Percentiles rank a stretch among this genome's conserved stretches.
Conservation (phyloP, 2,888 invertebrate genomes). For the Cylloceria caligata region DNA sequence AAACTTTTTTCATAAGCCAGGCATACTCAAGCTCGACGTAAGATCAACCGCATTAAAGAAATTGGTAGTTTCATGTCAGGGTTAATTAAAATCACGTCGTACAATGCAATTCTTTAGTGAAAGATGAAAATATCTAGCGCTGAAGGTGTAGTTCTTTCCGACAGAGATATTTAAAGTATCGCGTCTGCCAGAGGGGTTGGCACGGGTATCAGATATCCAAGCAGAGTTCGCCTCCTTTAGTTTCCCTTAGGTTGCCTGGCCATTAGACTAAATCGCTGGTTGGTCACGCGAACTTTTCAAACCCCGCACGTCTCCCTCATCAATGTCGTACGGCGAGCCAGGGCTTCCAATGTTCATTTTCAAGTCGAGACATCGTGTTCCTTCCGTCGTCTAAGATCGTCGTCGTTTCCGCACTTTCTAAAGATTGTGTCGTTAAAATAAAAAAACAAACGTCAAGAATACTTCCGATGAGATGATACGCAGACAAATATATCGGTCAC, state of each 20-base stretch:
- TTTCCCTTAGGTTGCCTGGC: conserved; percentile 45
- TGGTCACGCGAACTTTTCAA: conserved; percentile 63
- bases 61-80: conserved; percentile 27
- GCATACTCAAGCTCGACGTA: not conserved
- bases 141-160: conserved; percentile 18
- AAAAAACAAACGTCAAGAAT: too few species aligned
- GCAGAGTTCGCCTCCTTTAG: conserved; percentile 31
- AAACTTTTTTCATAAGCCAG: not conserved
- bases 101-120: conserved; percentile 42
- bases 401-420: conserved; percentile 18
- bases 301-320: conserved; percentile 34
- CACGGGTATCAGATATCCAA: conserved; percentile 57
- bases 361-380: conserved; percentile 29
- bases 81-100: conserved; percentile 47
- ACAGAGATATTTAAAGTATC: conserved; percentile 21
- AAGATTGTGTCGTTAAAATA: not conserved
- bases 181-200: conserved; percentile 10
- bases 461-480: not conserved
- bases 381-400: conserved; percentile 12
- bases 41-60: not conserved
- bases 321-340: conserved; percentile 8
- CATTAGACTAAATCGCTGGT: conserved; percentile 61
- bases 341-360: conserved; percentile 53
- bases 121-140: conserved; percentile 27
- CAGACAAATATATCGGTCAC: not conserved